These are phyloP conservation scores for Cyrtonyx montezumae DNA, from an alignment of 2,113 vertebrate genomes.

Conservation along the genomic window DNA sequence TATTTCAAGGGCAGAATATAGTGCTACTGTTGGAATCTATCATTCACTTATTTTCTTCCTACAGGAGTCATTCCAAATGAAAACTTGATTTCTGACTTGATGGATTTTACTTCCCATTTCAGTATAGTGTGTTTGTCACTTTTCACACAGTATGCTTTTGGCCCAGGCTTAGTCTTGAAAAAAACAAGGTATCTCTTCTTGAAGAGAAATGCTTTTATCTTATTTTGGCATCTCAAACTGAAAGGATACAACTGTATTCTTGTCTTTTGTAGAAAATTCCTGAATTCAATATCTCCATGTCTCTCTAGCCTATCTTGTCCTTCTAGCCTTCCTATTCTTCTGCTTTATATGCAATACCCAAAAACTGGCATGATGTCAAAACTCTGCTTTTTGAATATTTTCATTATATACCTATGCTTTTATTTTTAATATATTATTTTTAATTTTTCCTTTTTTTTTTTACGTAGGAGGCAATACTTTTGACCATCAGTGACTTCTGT, in stretches of 20 bases:
- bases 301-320: neutral
- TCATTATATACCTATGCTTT: neutral
- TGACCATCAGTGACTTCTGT: neutral
- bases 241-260: neutral
- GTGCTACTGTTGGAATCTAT: neutral
- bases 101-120: neutral
- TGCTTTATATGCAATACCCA: neutral
- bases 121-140: neutral
- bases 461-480: neutral
- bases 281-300: neutral
- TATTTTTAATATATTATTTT: neutral
- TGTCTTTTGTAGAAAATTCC: neutral
- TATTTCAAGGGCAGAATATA: neutral
- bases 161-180: neutral
- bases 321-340: neutral
- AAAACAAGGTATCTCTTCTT: neutral
- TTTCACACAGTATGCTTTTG: rapidly evolving
- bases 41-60: neutral
- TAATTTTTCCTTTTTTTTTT: rapidly evolving
- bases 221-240: neutral
- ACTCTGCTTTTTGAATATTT: neutral
- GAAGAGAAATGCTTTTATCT: neutral
- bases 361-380: neutral
- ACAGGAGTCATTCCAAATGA: neutral
- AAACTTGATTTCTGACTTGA: neutral